Base-by-base conservation (phyloP, 1,140 invertebrate species). In the Panagrolaimus sp. region DNA sequence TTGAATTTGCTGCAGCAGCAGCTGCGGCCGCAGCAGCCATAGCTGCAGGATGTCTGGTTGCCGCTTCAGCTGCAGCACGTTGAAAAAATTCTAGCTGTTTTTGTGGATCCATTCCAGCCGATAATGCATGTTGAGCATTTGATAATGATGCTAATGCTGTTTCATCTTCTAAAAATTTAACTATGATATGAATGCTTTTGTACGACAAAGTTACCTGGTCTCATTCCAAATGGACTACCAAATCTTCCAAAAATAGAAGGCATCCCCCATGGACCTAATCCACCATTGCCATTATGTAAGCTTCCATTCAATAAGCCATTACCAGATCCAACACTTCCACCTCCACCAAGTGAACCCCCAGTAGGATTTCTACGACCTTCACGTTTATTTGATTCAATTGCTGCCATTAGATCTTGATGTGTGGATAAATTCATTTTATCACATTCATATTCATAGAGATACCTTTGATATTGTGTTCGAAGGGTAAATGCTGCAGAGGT, bases 381-480 rank as follows among this genome's bases (percentile, higher is more conserved):
- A 0, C 96, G 87, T 71, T 93, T 87, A 85, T 99, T 99, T 1
- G 95, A 95, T 83, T 99, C 96, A 65, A 99, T 98, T 20, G 96
- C 96, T 0, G 92, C 90, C 83, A 98, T 93, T 16, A 99, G 85
- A 83, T 99, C 96, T 1, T 88, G 88, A 0, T 92, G 91, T 1
- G 91, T 91, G 72, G 93, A 96, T 57, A 99, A 85, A 62, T 90
- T 89, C 79, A 91, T 89, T 86, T 94, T 96, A 79, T 96, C 92
- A 84, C 94, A 98, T 86, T 99, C 96, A 84, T 95, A 98, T 9
- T 95, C 93, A 84, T 98, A 99, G 46, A 99, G 86, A 86, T 98
- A 99, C 85, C 98, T 99, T 92, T 98, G 98, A 84, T 98, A 98
- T 94, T 99, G 96, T 82, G 96, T 98, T 78, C 96, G 88, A 62